phyloP scores from a whole-genome alignment of 2,888 invertebrate species.

The Dione juno region DNA sequence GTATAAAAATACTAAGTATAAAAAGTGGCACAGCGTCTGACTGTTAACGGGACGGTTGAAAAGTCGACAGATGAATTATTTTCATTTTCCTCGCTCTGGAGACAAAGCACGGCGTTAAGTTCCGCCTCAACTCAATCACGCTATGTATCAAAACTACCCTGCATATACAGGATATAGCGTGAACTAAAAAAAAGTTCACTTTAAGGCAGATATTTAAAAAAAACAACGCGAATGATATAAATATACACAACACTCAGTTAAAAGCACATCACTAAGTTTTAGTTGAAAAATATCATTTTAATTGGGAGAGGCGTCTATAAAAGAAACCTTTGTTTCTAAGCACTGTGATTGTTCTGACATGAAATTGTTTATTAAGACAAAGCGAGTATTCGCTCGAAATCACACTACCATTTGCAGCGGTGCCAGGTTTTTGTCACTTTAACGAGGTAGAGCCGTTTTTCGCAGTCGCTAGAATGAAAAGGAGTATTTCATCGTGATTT shows the following conservation, averaged over 20 bases:
- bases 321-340: conserved; percentile 42
- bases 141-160: too few relatives aligned
- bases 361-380: conserved; percentile 40
- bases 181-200: not conserved
- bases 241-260: not conserved
- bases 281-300: conserved; percentile 32
- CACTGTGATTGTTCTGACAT: conserved; percentile 40
- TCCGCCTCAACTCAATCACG: too few relatives aligned
- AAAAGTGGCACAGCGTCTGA: too few relatives aligned
- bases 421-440: conserved; percentile 28
- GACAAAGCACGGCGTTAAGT: too few relatives aligned
- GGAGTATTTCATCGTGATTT: not conserved
- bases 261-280: not conserved
- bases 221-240: not conserved
- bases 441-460: conserved; percentile 20
- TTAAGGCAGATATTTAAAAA: not conserved
- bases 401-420: conserved; percentile 25
- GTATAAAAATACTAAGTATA: too few relatives aligned
- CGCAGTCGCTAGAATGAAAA: not conserved
- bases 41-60: too few relatives aligned
- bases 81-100: too few relatives aligned
- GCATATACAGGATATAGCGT: not conserved
- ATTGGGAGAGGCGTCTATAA: conserved; percentile 38
- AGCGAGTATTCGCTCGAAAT: conserved; percentile 34
- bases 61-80: too few relatives aligned